A percentile compares a stretch with the other conserved stretches of the same genome.
Conservation (phyloP, 2,797 vertebrate species). For the Crocidura indochinensis region DNA sequence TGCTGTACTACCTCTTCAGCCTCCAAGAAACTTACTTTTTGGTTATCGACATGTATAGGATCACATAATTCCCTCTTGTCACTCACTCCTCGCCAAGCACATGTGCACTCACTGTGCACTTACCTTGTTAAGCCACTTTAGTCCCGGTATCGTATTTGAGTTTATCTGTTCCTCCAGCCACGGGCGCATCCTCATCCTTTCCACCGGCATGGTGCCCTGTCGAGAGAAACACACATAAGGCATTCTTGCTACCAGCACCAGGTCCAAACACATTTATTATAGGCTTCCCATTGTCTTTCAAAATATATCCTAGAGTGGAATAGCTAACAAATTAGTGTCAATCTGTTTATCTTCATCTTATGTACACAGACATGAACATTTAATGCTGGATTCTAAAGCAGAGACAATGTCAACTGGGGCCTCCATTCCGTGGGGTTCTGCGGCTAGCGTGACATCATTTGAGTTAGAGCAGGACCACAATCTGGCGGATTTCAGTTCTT, state of each 20-base stretch:
- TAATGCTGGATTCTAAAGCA: not conserved
- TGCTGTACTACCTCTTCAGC: no score
- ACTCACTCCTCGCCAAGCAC: not conserved
- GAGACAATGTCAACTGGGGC: not conserved
- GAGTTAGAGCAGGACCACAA: no score
- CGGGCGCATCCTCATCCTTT: conserved; percentile 99
- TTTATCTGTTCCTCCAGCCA: conserved; percentile 99
- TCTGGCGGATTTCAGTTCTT: not conserved
- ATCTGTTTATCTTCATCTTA: not conserved
- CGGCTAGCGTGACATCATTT: not conserved
- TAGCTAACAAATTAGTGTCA: not conserved
- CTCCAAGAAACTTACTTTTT: conserved; percentile 7
- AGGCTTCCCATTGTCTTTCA: not conserved
- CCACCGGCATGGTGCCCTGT: conserved; percentile 95
- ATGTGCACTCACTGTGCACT: conserved; percentile 21
- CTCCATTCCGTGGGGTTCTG: not conserved
- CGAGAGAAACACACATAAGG: conserved; percentile 51
- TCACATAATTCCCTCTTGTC: not conserved
- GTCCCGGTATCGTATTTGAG: conserved; percentile 95
- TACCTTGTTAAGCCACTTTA: conserved; percentile 98
- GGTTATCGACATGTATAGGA: fast-evolving
- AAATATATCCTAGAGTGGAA: not conserved
- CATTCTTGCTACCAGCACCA: not conserved
- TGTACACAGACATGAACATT: not conserved
- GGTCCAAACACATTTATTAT: not conserved